Conservation (phyloP, 2,797 vertebrate species). For the Clarias laeviceps region DNA sequence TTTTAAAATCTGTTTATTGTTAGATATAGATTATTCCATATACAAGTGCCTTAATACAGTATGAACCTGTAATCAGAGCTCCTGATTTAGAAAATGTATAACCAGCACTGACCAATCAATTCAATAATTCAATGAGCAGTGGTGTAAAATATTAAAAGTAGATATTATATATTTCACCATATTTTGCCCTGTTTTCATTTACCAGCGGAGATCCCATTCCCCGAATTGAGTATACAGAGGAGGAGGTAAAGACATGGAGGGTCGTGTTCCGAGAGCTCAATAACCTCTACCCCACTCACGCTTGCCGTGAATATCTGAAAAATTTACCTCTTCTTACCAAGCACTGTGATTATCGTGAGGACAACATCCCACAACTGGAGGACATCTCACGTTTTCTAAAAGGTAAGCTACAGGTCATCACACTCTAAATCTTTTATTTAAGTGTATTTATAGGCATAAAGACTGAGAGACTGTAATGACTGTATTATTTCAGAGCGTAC, state of each 20-base stretch:
- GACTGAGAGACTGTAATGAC: background rate
- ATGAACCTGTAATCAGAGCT: background rate
- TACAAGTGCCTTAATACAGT: background rate
- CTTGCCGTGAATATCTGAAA: conserved; percentile 94
- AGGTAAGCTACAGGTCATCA: conserved; percentile 70
- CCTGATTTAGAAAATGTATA: background rate
- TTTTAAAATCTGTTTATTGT: background rate
- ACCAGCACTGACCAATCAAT: background rate
- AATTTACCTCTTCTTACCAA: conserved; percentile 92
- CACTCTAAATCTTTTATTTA: background rate
- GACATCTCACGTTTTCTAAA: conserved; percentile 94
- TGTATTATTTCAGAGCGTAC: conserved; percentile 79
- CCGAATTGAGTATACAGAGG: conserved; percentile 92
- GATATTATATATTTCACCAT: background rate
- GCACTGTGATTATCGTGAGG: conserved; percentile 90
- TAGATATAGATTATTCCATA: background rate
- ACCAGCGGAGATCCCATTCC: conserved; percentile 90
- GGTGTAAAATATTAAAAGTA: background rate
- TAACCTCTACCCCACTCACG: conserved; percentile 93
- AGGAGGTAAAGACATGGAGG: conserved; percentile 95
- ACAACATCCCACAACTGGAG: conserved; percentile 97
- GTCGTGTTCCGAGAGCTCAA: conserved; percentile 93
- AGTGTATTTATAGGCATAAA: background rate
- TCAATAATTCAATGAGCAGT: background rate
- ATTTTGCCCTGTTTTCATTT: background rate